Percentiles rank a stretch among this genome's conserved stretches.
phyloP scores from a whole-genome alignment of 2,797 vertebrate species.

The Anniella stebbinsi region DNA sequence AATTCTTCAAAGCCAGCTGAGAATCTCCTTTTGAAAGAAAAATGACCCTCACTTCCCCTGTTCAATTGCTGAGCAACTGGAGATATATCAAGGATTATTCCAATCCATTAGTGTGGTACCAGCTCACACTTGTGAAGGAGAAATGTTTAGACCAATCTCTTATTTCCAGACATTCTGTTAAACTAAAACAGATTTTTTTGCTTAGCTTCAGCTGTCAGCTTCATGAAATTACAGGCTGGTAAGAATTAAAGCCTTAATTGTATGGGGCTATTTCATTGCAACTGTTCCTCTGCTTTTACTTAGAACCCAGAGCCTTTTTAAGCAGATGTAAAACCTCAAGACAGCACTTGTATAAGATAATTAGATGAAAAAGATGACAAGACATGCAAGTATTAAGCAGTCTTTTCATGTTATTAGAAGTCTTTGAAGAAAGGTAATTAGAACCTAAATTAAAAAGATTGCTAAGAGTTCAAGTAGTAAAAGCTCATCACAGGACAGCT shows the following conservation, averaged over 20 bases:
- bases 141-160: constrained; percentile 47
- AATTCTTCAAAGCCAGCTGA: constrained; percentile 41
- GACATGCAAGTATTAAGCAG: constrained; percentile 45
- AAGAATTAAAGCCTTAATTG: constrained; percentile 63
- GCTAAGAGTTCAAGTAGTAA: constrained; percentile 22
- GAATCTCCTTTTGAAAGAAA: constrained; percentile 42
- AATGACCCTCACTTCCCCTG: constrained; percentile 31
- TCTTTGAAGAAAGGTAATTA: constrained; percentile 52
- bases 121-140: constrained; percentile 16
- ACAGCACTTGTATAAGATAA: constrained; percentile 49
- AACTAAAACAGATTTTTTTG: constrained; percentile 57
- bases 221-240: constrained; percentile 38
- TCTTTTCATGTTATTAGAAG: constrained; percentile 45
- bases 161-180: constrained; percentile 43
- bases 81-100: constrained; percentile 42
- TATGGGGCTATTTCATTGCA: constrained; percentile 29
- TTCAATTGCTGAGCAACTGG: constrained; percentile 35
- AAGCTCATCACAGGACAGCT: not conserved
- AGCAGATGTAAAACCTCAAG: constrained; percentile 47
- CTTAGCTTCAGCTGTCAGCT: constrained; percentile 57
- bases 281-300: constrained; percentile 20
- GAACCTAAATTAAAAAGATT: constrained; percentile 43
- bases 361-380: constrained; percentile 60
- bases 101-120: constrained; percentile 38
- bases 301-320: constrained; percentile 33